Base-by-base conservation (phyloP, 2,797 vertebrate genomes). In the Rhinella marina region DNA sequence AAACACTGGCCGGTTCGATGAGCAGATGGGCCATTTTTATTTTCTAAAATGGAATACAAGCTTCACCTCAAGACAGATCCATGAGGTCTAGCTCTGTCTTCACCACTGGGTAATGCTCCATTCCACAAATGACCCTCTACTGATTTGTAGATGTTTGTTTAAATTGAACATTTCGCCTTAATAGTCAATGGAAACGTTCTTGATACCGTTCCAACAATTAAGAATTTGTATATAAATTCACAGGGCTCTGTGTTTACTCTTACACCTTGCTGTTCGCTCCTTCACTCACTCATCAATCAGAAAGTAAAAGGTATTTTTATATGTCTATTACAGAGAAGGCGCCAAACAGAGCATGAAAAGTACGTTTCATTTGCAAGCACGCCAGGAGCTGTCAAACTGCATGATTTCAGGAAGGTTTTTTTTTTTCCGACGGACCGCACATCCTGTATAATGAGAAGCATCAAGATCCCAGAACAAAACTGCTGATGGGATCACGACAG, bases 321-420 rank as follows among this genome's bases (percentile, higher is more conserved):
- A 73, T n/a, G 84, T 82, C 78, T 86, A 50, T 59, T 27, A 82
- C 59, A 79, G 48, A 76, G 41, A 82, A 61, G 79, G 66, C 57
- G 81, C 75, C 75, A 84, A 86, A 78, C 88, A 88, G 88, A 88
- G 88, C 84, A 86, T 88, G 88, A 88, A 86, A 86, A 82, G 64
- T 86, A 59, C 72, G 84, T 77, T 88, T 76, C 77, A 88, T 86
- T 86, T 86, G 68, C 79, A 59, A 78, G 70, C 78, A 11, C 61
- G 29, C 68, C 70, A 86, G 78, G 80, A 82, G 84, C 84, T 82
- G 88, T 89, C 88, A 89, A 77, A 81, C 14, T 70, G 84, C 59
- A 66, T 84, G 66, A 88, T 61, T 81, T 88, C 82, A 88, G 29
- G 41, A 73, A 48, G 61, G 59, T 25, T 70, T 59, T 62, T 62